A percentile compares a stretch with the other conserved stretches of the same genome.
phyloP scores from a whole-genome alignment of 1,140 invertebrate species.

The Cryptotermes secundus region DNA sequence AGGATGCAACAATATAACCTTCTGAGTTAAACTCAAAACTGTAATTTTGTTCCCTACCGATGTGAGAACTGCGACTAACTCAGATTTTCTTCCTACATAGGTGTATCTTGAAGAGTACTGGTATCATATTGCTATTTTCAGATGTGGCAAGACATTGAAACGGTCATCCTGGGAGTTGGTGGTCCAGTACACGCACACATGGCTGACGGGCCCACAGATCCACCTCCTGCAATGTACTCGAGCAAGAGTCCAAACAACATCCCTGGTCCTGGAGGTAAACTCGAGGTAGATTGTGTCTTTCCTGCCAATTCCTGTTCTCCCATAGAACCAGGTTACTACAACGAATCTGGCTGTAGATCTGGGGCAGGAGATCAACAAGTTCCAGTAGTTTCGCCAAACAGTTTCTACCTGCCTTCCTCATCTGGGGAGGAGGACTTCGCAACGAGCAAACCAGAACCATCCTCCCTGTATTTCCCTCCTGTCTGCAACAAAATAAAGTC shows the following conservation, averaged over 20 bases:
- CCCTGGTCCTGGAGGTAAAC: neutral
- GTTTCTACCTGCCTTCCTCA: constrained; percentile 7
- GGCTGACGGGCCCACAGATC: neutral
- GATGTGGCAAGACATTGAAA: constrained; percentile 58
- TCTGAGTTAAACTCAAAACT: too few relatives aligned
- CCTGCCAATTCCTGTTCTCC: neutral
- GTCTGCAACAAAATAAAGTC: constrained; percentile 25
- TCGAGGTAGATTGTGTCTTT: constrained; percentile 26
- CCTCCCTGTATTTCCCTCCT: constrained; percentile 31
- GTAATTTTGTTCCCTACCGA: too few relatives aligned
- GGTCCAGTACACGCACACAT: neutral
- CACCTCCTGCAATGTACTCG: neutral
- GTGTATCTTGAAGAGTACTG: too few relatives aligned
- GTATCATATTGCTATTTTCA: constrained; percentile 39
- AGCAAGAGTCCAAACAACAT: too few relatives aligned
- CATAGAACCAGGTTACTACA: neutral
- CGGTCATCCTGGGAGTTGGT: constrained; percentile 47
- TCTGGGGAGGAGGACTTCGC: neutral
- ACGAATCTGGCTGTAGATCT: neutral
- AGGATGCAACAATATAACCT: too few relatives aligned
- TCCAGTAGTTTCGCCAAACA: constrained; percentile 27
- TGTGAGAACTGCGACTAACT: too few relatives aligned
- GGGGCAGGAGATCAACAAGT: constrained; percentile 34
- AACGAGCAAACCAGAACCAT: constrained; percentile 24
- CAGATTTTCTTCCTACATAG: too few relatives aligned